Base-by-base conservation (phyloP, 2,113 vertebrate genomes). In the Colinus virginianus region DNA sequence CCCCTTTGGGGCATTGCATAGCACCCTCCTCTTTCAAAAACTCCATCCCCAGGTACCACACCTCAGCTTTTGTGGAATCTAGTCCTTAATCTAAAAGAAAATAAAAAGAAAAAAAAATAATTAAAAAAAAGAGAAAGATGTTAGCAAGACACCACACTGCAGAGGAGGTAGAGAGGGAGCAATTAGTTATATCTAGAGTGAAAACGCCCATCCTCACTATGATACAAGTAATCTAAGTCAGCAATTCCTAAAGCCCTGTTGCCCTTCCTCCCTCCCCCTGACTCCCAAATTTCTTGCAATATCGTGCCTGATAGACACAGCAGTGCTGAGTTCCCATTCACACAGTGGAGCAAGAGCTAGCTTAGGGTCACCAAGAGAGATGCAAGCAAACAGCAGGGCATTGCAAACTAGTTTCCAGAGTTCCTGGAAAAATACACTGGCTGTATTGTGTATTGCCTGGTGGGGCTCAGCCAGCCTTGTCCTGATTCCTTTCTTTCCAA, bases 381-480 rank as follows among this genome's bases (percentile, higher is more conserved):
- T 26, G 32, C 7, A 79, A 51, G 68, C 59, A 62, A 91, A 94
- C 77, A 96, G 89, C 87, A 61, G 28, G 6, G 36, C 78, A 87
- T 13, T 90, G 91, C 95, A 63, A 87, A 38, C 11, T 62, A 16
- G 66, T 87, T 94, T 95, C 69, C 90, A 93, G 45, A 6, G 5
- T 89, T 95, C 80, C 90, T 92, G 68, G 77, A 85, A 94, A 89
- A 79, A 74, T 12, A 94, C 83, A 92, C 61, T 85, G 66, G 51
- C 30, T 34, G n/a, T 61, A 92, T 85, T 94, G 58, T 87, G 14
- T 64, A 6, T 28, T 85, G 17, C 32, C 21, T 66, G 23, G 64
- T 70, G 45, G 26, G 68, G 7, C 5, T 4, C 13, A 66, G 83
- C 48, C 83, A 94, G 62, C 18, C n/a, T 94, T 93, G 59, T 87